A percentile compares a stretch with the other conserved stretches of the same genome.
Conservation (phyloP, 2,888 invertebrate genomes). For the Meta bourneti region DNA sequence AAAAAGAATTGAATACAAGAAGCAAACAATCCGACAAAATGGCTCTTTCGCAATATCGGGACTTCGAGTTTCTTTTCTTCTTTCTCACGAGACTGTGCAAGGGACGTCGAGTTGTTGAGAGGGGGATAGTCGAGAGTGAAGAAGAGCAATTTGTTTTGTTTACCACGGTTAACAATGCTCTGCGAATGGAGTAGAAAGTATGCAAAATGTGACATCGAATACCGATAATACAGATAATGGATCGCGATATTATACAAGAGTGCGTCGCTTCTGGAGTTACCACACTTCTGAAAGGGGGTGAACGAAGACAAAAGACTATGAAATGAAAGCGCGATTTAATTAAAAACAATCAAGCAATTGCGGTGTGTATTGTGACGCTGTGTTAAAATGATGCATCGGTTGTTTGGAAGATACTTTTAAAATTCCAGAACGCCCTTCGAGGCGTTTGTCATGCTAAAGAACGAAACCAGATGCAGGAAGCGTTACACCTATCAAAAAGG, state of each 20-base stretch:
- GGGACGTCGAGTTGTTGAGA: not conserved
- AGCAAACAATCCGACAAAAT: conserved; percentile 30
- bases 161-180: not conserved
- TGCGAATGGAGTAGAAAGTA: not conserved
- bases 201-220: not conserved
- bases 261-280: not conserved
- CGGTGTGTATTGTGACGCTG: not conserved
- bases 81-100: not conserved
- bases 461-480: not conserved
- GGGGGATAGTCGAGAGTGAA: not conserved
- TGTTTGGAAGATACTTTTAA: not conserved
- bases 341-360: conserved; percentile 18
- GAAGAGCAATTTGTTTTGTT: conserved; percentile 17
- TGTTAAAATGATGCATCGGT: not conserved
- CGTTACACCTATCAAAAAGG: conserved; percentile 3
- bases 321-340: conserved; percentile 8
- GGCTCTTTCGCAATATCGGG: not conserved
- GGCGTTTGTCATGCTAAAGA: conserved; percentile 2
- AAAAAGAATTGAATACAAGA: not conserved
- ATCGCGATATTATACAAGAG: not conserved
- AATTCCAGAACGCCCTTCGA: conserved; percentile 1
- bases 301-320: not conserved
- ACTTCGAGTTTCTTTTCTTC: not conserved
- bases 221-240: not conserved
- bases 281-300: not conserved